Conservation (phyloP, 2,113 vertebrate species). For the Sitta europaea region DNA sequence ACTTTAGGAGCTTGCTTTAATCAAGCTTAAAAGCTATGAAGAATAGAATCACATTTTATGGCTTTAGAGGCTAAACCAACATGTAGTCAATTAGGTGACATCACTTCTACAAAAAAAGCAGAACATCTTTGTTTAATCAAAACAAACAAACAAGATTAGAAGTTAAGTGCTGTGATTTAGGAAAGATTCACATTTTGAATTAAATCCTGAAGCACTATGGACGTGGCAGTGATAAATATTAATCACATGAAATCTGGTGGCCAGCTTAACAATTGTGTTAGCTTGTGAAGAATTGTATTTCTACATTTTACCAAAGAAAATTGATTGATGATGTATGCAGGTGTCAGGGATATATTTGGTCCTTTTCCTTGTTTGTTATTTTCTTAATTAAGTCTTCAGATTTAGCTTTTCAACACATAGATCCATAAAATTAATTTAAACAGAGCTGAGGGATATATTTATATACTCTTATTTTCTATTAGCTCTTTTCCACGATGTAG, state of each 20-base stretch:
- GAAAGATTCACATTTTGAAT: constrained; percentile 66
- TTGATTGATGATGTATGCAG: not conserved
- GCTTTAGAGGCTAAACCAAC: constrained; percentile 66
- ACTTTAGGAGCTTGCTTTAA: constrained; percentile 75
- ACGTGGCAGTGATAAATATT: constrained; percentile 52
- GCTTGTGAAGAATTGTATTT: not conserved
- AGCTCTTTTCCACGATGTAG: not conserved
- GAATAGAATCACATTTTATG: constrained; percentile 65
- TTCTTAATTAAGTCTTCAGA: constrained; percentile 59
- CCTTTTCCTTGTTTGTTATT: constrained; percentile 25
- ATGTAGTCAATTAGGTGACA: constrained; percentile 76
- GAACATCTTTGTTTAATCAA: constrained; percentile 78
- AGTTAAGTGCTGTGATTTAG: constrained; percentile 56
- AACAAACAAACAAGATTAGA: constrained; percentile 78
- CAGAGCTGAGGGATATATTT: constrained; percentile 18
- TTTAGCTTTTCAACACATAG: constrained; percentile 56
- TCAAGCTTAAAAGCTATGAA: constrained; percentile 73
- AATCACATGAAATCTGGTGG: constrained; percentile 56
- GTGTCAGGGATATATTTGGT: constrained; percentile 25
- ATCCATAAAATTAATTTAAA: constrained; percentile 50
- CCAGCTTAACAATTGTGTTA: constrained; percentile 42
- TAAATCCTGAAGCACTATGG: constrained; percentile 19
- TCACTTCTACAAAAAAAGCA: constrained; percentile 65
- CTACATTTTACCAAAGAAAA: not conserved
- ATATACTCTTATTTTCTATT: not conserved